Evolutionary conservation across 1,140 invertebrate species (phyloP), one percentile per base, ranked within the genome.

Genomic region (Brachionus angularis): DNA sequence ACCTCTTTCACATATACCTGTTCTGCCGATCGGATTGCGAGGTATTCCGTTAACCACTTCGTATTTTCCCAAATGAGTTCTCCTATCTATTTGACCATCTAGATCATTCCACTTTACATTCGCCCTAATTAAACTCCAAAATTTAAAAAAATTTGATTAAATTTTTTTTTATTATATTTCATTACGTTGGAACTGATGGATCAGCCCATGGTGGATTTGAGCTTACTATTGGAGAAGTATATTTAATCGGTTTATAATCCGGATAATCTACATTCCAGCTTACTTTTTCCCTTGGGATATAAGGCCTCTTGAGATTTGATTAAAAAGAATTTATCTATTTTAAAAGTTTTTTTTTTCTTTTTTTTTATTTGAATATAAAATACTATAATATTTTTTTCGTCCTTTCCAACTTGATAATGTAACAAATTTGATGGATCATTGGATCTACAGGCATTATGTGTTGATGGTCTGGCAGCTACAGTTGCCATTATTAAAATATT

Each of bases 261-360:
- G 79, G 73, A 79, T 85, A 93, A n/a, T 83, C 75, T 0, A 80
- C 76, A 39, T 76, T 76, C 93, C 93, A 96, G 42, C 82, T 76
- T 0, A 94, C 86, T 80, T 88, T 86, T n/a, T 90, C 85, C 76
- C 92, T 89, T 2, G 89, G 85, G 21, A 96, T 87, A 3, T 77
- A 33, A 75, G 87, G 86, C 73, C 93, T 85, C 72, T 85, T 76
- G 2, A 79, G 55, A 29, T 14, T 14, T 42, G 16, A 42, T 14
- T 5, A 34, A 34, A 34, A 34, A 34, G 33, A 34, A 34, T 34
- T 34, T 34, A 34, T 34, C 12, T 34, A 7, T 14, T 42, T 42
- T 7, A 8, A 14, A 14, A 42, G 8, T n/a, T 7, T 14, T 42
- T 14, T 8, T n/a, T 7, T 14, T 14, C 14, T 14, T 5, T 42